Percentiles rank a stretch among this genome's conserved stretches.
Evolutionary conservation across 2,113 vertebrate species (phyloP).

Genomic region (Engystomops pustulosus): DNA sequence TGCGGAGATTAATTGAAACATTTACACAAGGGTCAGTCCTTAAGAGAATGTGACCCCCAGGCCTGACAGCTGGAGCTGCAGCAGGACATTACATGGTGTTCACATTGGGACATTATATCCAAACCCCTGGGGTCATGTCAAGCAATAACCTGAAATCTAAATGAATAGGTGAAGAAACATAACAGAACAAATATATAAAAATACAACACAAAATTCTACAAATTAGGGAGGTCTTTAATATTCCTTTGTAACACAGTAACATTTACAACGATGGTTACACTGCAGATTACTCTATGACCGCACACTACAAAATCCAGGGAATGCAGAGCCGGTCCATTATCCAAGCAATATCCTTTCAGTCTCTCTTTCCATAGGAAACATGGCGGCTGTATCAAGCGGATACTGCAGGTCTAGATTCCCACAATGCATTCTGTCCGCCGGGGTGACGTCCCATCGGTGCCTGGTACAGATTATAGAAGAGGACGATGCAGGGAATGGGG

Average conservation of each 20-base stretch:
- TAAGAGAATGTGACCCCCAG: too few species aligned
- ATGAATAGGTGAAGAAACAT: neutral
- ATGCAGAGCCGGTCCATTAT: neutral
- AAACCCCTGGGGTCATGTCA: neutral
- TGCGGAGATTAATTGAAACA: too few species aligned
- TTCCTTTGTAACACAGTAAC: neutral
- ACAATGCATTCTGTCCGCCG: neutral
- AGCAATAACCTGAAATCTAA: neutral
- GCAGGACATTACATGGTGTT: too few species aligned
- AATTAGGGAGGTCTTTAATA: neutral
- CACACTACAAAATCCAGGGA: neutral
- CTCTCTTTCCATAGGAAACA: slow-evolving; percentile 55
- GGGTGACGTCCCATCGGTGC: too few species aligned
- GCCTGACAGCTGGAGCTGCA: too few species aligned
- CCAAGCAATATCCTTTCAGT: neutral
- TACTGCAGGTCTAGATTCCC: neutral
- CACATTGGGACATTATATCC: too few species aligned
- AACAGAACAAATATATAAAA: neutral
- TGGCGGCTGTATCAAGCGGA: neutral
- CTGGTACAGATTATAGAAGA: neutral
- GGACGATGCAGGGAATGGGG: neutral
- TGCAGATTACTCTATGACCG: neutral
- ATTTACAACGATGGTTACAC: neutral
- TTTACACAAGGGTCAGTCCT: too few species aligned
- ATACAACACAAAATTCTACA: neutral